Evolutionary conservation across 1,140 invertebrate species (phyloP).

Genomic region (Apocrypta bakeri): DNA sequence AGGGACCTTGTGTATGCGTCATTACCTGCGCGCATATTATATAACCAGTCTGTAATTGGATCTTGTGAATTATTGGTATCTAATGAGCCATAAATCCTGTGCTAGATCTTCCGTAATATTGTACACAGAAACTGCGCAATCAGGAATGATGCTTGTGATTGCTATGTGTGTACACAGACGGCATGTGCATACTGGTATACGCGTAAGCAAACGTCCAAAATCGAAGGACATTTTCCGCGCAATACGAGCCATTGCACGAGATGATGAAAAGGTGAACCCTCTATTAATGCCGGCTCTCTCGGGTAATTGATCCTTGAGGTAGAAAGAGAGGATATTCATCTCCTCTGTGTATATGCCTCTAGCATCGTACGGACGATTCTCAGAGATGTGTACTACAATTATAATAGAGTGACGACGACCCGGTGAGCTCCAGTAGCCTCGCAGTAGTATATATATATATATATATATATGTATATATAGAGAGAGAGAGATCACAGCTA

Average conservation of each 20-base stretch:
- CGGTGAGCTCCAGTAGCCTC: no score
- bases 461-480: no score
- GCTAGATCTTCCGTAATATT: not conserved
- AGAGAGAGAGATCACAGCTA: constrained; percentile 1
- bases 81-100: not conserved
- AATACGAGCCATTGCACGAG: not conserved
- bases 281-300: not conserved
- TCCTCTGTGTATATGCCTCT: not conserved
- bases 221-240: not conserved
- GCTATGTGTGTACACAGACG: not conserved
- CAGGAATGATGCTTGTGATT: not conserved
- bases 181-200: no score
- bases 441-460: no score
- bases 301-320: constrained; percentile 36
- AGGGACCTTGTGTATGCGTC: no score
- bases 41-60: not conserved
- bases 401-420: not conserved
- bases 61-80: not conserved
- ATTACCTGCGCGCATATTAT: not conserved
- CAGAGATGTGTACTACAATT: not conserved
- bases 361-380: not conserved
- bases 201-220: not conserved
- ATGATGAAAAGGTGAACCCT: constrained; percentile 7
- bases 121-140: not conserved
- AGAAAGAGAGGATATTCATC: not conserved